Evolutionary conservation across 2,888 invertebrate genomes (phyloP).

Genomic region (Aphidius colemani): DNA sequence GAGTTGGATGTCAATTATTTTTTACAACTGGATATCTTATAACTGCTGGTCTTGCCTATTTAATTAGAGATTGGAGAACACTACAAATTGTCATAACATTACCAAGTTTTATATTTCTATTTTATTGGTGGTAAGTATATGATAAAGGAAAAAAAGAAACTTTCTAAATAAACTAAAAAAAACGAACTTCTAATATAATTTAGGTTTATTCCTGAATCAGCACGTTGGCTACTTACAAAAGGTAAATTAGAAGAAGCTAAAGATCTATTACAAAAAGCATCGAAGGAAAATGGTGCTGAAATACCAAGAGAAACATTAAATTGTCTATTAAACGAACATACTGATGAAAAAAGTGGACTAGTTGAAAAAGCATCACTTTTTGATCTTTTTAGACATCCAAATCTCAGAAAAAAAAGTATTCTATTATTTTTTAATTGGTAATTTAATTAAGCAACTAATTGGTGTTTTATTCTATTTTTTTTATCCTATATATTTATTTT

Average conservation of each 20-base stretch:
- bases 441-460: constrained; percentile 38
- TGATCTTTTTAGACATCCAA: constrained; percentile 69
- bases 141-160: neutral
- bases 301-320: constrained; percentile 65
- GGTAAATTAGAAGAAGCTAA: constrained; percentile 69
- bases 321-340: constrained; percentile 62
- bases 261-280: constrained; percentile 67
- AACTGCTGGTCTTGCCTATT: constrained; percentile 71
- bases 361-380: constrained; percentile 62
- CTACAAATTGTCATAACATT: constrained; percentile 73
- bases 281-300: constrained; percentile 68
- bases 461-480: neutral
- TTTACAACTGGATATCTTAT: constrained; percentile 75
- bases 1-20: constrained; percentile 75
- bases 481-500: neutral
- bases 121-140: constrained; percentile 70
- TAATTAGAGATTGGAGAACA: constrained; percentile 71
- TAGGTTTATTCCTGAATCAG: constrained; percentile 75
- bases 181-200: no score
- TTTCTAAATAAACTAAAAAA: neutral
- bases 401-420: constrained; percentile 69
- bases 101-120: constrained; percentile 70
- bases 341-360: constrained; percentile 44
- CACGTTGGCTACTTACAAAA: constrained; percentile 73
- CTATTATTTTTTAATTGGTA: constrained; percentile 77